phyloP scores from a whole-genome alignment of 2,113 vertebrate species.

The Pluvialis apricaria region DNA sequence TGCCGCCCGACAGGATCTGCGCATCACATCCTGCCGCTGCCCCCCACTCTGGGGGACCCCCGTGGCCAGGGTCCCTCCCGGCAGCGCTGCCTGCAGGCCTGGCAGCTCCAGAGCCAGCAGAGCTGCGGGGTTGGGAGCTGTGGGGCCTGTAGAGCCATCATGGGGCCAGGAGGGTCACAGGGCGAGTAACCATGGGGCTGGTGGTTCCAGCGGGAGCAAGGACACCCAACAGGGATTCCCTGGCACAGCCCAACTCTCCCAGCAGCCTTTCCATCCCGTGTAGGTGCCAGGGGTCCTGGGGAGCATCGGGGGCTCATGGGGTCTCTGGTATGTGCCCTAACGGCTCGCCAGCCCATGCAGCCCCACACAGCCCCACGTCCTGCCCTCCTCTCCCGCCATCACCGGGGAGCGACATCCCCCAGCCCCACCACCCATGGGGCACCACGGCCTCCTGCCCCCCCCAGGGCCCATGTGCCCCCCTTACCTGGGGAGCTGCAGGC shows the following conservation, averaged over 20 bases:
- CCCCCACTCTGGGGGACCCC: accelerated
- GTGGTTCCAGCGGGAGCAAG: not conserved
- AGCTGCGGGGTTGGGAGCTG: not conserved
- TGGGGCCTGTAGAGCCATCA: no score
- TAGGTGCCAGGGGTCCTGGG: accelerated
- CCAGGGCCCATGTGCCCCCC: not conserved
- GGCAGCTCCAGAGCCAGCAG: not conserved
- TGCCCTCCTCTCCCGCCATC: not conserved
- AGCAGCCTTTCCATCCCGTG: not conserved
- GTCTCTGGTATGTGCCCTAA: accelerated
- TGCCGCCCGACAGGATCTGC: not conserved
- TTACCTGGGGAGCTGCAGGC: not conserved
- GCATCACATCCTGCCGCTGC: not conserved
- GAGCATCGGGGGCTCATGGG: accelerated
- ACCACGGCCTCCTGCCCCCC: accelerated
- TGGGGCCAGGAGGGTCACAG: no score
- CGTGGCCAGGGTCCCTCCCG: not conserved
- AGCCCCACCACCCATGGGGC: no score
- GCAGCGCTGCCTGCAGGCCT: not conserved
- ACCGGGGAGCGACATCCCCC: accelerated
- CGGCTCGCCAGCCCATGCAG: accelerated
- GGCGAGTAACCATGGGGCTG: no score
- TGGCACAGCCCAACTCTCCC: not conserved
- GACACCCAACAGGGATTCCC: accelerated
- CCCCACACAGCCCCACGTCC: not conserved